Base-by-base conservation (phyloP, 2,888 invertebrate species). In the Gisinianus flammeolus region DNA sequence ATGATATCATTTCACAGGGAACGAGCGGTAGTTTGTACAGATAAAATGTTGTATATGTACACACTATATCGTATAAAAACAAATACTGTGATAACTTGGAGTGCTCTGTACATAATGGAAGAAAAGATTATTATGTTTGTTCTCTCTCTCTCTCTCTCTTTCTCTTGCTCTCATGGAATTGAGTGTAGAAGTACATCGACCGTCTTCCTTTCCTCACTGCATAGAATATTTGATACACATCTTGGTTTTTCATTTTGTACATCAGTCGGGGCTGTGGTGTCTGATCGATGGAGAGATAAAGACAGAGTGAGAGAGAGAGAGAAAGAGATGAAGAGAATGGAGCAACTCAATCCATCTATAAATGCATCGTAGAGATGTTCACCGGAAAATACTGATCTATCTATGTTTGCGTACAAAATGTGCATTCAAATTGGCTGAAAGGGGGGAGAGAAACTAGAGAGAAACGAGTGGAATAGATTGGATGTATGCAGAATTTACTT, bases 381-480 rank as follows among this genome's bases (percentile, higher is more conserved):
- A 74, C 73, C 73, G 73, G 73, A 74, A 74, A 74, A 74, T 62
- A 33, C 73, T 74, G 73, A 74, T 74, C 73, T 26, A 72, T 31
- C 64, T 4, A 74, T 74, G 73, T 74, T 74, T 74, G 73, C 73
- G 35, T 26, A 58, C n/a, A 58, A 24, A 74, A 64, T 74, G 73
- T 64, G 35, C 64, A 74, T 64, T 35, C 62, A 64, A 72, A 72
- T 72, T 72, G 72, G 30, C 69, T 58, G 64, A 26, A 64, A 35
- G 44, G 35, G 62, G 64, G 24, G 24, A 19, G 44, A n/a, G 44
- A 44, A 19, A 44, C 44, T n/a, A 44, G 68, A 33, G 68, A 68
- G 8, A 22, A 30, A 68, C n/a, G 24, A 68, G 68, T 16, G 30
- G 44, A 69, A 44, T 35, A 69, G 52, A 67, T 67, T 67, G 67